Base-by-base conservation (phyloP, 2,113 vertebrate genomes). In the Sminthopsis crassicaudata region DNA sequence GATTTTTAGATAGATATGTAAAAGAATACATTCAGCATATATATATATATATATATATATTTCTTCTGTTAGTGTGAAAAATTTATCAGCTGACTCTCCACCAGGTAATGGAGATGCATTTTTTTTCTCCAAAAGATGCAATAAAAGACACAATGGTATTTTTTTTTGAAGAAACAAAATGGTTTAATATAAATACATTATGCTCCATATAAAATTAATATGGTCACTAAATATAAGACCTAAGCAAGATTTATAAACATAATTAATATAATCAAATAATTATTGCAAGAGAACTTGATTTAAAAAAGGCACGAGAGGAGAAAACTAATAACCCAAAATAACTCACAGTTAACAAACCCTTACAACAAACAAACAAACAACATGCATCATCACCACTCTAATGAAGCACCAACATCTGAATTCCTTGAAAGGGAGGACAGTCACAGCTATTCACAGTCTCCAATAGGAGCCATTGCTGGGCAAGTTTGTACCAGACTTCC, bases 201-300 rank as follows among this genome's bases (percentile, higher is more conserved):
- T 19, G 91, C 92, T 95, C 95, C 46, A 50, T 94, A 54, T 46
- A 89, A 94, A 97, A 96, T 53, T 2, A n/a, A 53, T 92, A 53
- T 53, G 12, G 50, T 88, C 0, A 57, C 42, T 90, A 24, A n/a
- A 12, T 94, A 7, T 42, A 84, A 84, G n/a, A 84, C 1, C 36
- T 84, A 84, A 84, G 16, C 7, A 42, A 84, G 67, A 84, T 84
- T 84, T 84, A 84, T 42, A 16, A 84, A 84, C 36, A 42, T 42
- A 84, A 84, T 84, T 42, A 84, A 42, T 22, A 22, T 84, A 84
- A 84, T 84, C n/a, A 42, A 42, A 42, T 84, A n/a, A 51, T 51
- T 51, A 51, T 51, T 51, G 50, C 50, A 51, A 51, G 50, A 51
- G 50, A 51, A 51, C 50, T 51, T 51, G 50, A 51, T 51, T 51